Evolutionary conservation across 64 coral and sea anemone species (phyloP).

Genomic region (Pocillopora damicornis): DNA sequence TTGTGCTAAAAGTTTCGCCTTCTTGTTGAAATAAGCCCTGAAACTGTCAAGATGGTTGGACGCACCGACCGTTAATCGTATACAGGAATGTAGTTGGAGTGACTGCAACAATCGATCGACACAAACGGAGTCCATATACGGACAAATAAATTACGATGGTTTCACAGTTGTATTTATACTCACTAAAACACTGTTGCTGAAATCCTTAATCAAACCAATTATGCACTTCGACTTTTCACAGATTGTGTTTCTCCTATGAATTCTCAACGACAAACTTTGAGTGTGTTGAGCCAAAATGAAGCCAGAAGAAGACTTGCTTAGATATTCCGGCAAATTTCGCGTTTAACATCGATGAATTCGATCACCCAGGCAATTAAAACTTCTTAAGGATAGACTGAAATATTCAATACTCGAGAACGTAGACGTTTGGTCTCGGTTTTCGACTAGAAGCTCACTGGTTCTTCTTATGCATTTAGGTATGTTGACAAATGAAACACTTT

Average conservation of each 20-base stretch:
- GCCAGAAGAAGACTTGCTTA: background rate
- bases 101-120: background rate
- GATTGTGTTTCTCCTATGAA: background rate
- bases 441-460: background rate
- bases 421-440: background rate
- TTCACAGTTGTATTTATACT: background rate
- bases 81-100: background rate
- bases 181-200: background rate
- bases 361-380: background rate
- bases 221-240: background rate
- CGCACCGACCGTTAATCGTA: background rate
- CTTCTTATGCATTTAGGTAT: constrained; percentile 8
- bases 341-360: background rate
- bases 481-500: constrained; percentile 18
- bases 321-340: background rate
- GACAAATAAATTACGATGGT: background rate
- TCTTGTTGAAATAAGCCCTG: background rate
- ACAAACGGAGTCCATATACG: background rate
- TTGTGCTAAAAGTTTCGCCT: background rate
- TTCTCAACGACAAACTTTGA: background rate
- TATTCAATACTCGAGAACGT: background rate
- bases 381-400: background rate
- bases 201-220: background rate
- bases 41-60: background rate
- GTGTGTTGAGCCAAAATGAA: background rate